Percentiles rank a stretch among this genome's conserved stretches.
Conservation (phyloP, 1,140 invertebrate species). For the Diabrotica undecimpunctata region DNA sequence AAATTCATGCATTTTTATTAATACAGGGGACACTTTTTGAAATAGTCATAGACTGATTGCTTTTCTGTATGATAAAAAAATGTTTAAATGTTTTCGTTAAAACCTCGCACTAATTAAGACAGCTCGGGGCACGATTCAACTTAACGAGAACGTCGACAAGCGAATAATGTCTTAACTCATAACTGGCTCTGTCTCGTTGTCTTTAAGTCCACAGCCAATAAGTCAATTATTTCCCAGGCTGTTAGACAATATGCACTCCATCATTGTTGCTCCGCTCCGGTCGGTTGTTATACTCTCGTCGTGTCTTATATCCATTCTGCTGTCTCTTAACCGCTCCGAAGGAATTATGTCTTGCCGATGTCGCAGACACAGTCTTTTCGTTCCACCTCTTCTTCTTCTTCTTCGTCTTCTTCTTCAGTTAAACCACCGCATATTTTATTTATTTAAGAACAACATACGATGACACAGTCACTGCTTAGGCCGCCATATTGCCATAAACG, state of each 20-base stretch:
- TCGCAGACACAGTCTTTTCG: slow-evolving; percentile 28
- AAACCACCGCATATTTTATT: slow-evolving; percentile 10
- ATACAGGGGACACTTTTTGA: no score
- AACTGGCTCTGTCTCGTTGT: not conserved
- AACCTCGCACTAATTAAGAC: no score
- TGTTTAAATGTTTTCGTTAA: no score
- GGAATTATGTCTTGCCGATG: slow-evolving; percentile 38
- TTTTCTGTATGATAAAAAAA: no score
- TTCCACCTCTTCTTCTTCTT: not conserved
- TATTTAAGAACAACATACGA: not conserved
- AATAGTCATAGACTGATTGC: no score
- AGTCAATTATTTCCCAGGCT: slow-evolving; percentile 24
- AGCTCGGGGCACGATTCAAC: no score
- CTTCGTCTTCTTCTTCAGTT: not conserved
- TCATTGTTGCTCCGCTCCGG: slow-evolving; percentile 34
- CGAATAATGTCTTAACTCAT: not conserved
- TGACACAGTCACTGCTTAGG: no score
- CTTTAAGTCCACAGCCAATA: slow-evolving; percentile 12
- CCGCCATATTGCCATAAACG: slow-evolving; percentile 9
- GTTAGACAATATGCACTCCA: slow-evolving; percentile 27
- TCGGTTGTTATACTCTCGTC: no score
- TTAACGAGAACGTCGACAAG: no score
- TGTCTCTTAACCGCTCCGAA: slow-evolving; percentile 32
- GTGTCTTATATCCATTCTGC: slow-evolving; percentile 39
- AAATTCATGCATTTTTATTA: no score